phyloP scores from a whole-genome alignment of 2,113 vertebrate species.

The Pelodiscus sinensis region DNA sequence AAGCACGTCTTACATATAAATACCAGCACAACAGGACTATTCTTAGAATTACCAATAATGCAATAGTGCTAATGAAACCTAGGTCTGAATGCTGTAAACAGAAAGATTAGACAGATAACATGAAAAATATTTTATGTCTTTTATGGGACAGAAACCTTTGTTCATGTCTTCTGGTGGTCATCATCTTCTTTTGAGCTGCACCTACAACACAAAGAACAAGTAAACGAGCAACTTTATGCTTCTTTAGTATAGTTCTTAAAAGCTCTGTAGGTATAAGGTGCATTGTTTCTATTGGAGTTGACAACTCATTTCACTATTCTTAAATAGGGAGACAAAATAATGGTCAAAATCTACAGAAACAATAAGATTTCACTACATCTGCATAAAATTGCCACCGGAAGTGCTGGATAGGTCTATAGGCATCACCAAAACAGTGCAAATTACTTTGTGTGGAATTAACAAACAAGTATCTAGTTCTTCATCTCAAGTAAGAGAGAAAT shows the following conservation, averaged over 20 bases:
- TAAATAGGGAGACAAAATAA: constrained; percentile 53
- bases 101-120: constrained; percentile 76
- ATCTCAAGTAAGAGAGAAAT: constrained; percentile 17
- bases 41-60: constrained; percentile 50
- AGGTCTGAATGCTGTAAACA: constrained; percentile 74
- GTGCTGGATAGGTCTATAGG: constrained; percentile 44
- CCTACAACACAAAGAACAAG: constrained; percentile 95
- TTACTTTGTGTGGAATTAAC: constrained; percentile 60
- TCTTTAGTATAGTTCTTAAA: constrained; percentile 72
- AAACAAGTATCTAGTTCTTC: constrained; percentile 17
- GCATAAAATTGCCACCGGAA: constrained; percentile 52
- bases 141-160: constrained; percentile 91
- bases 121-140: constrained; percentile 73
- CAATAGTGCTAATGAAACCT: constrained; percentile 61
- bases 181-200: constrained; percentile 89
- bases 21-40: constrained; percentile 31
- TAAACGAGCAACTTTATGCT: constrained; percentile 90
- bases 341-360: constrained; percentile 70
- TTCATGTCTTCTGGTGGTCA: constrained; percentile 85
- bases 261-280: constrained; percentile 80
- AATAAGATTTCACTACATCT: constrained; percentile 39
- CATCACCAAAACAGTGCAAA: constrained; percentile 34
- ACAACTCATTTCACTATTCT: constrained; percentile 57
- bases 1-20: constrained; percentile 33
- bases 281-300: constrained; percentile 77